Evolutionary conservation across 1,140 invertebrate genomes (phyloP).

Genomic region (Leucophenga varia): DNA sequence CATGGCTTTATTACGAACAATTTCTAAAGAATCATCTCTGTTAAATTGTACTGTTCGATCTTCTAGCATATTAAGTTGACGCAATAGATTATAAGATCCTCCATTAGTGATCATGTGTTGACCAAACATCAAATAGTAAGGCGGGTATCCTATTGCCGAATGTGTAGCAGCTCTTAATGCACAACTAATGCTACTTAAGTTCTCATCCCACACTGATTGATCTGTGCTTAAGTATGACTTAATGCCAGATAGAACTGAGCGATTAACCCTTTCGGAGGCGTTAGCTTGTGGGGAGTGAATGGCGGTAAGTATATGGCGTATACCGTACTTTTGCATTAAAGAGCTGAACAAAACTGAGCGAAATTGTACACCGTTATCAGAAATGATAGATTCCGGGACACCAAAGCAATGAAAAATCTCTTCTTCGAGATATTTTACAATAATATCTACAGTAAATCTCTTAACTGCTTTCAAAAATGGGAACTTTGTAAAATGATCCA

Average conservation of each 20-base stretch:
- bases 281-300: neutral
- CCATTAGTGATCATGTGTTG: too few relatives aligned
- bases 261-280: constrained; percentile 1
- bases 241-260: neutral
- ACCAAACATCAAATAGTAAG: too few relatives aligned
- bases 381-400: constrained; percentile 2
- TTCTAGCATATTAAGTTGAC: too few relatives aligned
- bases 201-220: neutral
- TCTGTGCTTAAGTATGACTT: neutral
- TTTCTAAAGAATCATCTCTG: too few relatives aligned
- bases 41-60: too few relatives aligned
- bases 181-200: too few relatives aligned
- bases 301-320: neutral
- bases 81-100: too few relatives aligned
- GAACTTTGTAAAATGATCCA: too few relatives aligned
- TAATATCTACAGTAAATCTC: neutral
- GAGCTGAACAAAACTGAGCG: neutral
- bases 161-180: too few relatives aligned
- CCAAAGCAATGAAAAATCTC: constrained; percentile 2
- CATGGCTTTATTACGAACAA: too few relatives aligned
- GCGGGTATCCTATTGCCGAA: too few relatives aligned
- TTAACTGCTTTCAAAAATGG: neutral
- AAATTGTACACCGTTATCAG: constrained; percentile 4
- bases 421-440: neutral
- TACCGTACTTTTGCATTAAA: neutral